Conservation (phyloP, 2,797 vertebrate genomes). For the Bryconaethiops microstoma region DNA sequence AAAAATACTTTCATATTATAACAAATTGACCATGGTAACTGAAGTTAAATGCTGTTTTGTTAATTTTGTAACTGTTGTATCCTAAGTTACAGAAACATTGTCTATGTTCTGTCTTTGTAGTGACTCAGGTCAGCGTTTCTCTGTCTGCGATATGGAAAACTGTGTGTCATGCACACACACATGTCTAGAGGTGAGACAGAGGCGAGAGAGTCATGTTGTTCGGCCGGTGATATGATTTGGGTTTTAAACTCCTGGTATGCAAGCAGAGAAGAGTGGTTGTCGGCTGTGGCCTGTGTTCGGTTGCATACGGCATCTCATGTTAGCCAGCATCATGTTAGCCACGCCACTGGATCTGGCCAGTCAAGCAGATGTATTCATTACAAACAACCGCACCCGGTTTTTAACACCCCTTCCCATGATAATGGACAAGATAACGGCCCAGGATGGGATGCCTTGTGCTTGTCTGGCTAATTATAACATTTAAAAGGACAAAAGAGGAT, state of each 20-base stretch:
- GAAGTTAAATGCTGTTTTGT: too few species aligned
- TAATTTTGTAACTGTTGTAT: neutral
- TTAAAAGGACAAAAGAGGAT: conserved; percentile 79
- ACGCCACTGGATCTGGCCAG: conserved; percentile 54
- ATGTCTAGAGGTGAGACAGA: neutral
- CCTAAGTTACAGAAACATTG: neutral
- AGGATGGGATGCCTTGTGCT: conserved; percentile 66
- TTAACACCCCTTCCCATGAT: conserved; percentile 74
- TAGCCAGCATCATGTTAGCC: conserved; percentile 54
- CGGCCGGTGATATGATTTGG: conserved; percentile 26
- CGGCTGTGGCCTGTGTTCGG: conserved; percentile 4
- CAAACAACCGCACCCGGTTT: conserved; percentile 74
- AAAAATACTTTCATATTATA: neutral
- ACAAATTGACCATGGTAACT: neutral
- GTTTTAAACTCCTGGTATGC: conserved; percentile 36
- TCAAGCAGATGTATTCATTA: conserved; percentile 75
- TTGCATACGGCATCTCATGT: conserved; percentile 56
- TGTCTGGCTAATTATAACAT: conserved; percentile 80
- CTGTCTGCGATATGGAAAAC: neutral
- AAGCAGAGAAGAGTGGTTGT: conserved; percentile 27
- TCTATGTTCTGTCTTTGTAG: neutral
- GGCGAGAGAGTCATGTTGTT: neutral
- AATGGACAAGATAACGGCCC: conserved; percentile 69
- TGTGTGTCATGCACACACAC: neutral
- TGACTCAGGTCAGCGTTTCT: neutral